Percentiles rank a stretch among this genome's conserved stretches.
Conservation (phyloP, 1,140 invertebrate species). For the Achatina immaculata region DNA sequence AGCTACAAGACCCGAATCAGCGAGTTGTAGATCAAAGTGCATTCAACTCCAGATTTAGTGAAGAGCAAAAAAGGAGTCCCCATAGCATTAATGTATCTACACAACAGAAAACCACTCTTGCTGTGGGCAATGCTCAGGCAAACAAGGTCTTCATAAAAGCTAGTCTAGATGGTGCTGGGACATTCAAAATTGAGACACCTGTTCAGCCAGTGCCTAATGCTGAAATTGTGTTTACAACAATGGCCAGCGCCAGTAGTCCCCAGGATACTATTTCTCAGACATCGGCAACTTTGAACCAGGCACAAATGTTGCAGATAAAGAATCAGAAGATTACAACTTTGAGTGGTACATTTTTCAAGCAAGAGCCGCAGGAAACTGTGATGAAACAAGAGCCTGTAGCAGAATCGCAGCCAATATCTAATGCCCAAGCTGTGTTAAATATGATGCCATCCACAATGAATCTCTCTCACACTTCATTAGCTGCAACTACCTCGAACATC, state of each 20-base stretch:
- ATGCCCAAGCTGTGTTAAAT: background rate
- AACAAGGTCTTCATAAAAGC: conserved; percentile 5
- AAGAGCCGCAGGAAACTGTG: background rate
- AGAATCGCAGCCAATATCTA: too few species aligned
- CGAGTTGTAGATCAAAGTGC: background rate
- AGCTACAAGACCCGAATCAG: background rate
- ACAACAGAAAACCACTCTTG: background rate
- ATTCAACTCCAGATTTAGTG: background rate
- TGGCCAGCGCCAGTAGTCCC: background rate
- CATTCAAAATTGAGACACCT: background rate
- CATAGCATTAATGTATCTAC: background rate
- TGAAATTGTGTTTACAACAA: background rate
- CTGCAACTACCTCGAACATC: conserved; percentile 14
- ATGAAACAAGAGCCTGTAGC: conserved; percentile 6
- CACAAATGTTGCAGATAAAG: conserved; percentile 4
- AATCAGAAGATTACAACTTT: conserved; percentile 23
- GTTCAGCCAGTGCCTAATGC: background rate
- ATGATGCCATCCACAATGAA: background rate
- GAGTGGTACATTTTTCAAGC: conserved; percentile 20
- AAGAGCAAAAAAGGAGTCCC: background rate
- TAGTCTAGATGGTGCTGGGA: background rate
- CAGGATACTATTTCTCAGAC: background rate
- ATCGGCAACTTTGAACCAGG: background rate
- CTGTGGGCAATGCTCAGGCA: background rate
- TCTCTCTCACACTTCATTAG: background rate